Base-by-base conservation (phyloP, 2,797 vertebrate species). In the Lithobates pipiens region DNA sequence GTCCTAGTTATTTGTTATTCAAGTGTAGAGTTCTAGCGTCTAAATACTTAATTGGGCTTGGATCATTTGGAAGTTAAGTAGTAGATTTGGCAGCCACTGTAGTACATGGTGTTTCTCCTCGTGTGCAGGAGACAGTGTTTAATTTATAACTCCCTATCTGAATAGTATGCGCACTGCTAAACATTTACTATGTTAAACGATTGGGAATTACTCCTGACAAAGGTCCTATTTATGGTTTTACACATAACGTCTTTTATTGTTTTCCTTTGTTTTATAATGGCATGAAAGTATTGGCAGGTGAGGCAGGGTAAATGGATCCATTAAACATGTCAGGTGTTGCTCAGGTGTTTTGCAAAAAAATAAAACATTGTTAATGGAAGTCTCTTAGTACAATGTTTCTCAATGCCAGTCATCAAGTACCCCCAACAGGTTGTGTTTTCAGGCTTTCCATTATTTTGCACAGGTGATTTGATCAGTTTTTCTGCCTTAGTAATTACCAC, bases 11-110 rank as follows among this genome's bases (percentile, higher is more conserved):
- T 83, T 75, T 74, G 42, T 82, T 73, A 65, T 71, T 77, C 27
- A 88, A 88, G 67, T 77, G n/a, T 9, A 75, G 74, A n/a, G 67
- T 77, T 69, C 21, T 82, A 76, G 82, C 61, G 10, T 89, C 44
- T 80, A 71, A 83, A 88, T 44, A 87, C 72, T 85, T 83, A 67
- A 90, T 90, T 86, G 84, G 57, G 80, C 72, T 85, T 71, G 81
- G 84, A 36, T 89, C 3, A 74, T 72, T 73, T 83, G 63, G 83
- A 82, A 83, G 79, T 80, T 77, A 78, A 74, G 80, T 76, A 34
- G 69, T 88, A 1, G 29, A 2, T 89, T 89, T 89, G 88, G 82
- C 86, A 89, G 61, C 9, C 42, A 21, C 87, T 80, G 70, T 54
- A 76, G 73, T 79, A 77, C 21, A 4, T 74, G 32, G 18, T 70